Evolutionary conservation across 2,113 vertebrate species (phyloP).

Genomic region (Vombatus ursinus): DNA sequence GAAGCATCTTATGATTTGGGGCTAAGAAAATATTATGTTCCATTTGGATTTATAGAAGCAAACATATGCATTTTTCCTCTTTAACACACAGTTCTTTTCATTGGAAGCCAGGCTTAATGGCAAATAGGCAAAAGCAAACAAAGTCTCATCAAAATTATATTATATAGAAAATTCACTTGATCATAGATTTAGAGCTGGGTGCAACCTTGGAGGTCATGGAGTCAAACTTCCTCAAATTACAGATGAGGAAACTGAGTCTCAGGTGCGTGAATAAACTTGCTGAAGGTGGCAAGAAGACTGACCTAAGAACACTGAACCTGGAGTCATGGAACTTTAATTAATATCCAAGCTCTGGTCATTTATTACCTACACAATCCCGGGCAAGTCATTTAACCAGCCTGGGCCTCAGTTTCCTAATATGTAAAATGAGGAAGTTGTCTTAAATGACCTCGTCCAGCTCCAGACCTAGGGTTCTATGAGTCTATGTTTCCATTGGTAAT

Average conservation of each 20-base stretch:
- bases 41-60: constrained; percentile 67
- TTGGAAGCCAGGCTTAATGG: constrained; percentile 60
- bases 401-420: neutral
- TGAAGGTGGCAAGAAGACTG: neutral
- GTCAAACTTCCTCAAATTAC: neutral
- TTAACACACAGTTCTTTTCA: constrained; percentile 52
- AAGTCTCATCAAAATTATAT: constrained; percentile 40
- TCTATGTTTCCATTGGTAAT: neutral
- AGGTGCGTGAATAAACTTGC: neutral
- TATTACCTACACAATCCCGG: neutral
- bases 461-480: neutral
- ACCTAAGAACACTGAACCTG: neutral
- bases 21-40: constrained; percentile 72
- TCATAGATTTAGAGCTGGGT: neutral
- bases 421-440: neutral
- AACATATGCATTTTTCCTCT: constrained; percentile 65
- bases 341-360: neutral
- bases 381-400: neutral
- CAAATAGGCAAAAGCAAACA: constrained; percentile 62
- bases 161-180: neutral
- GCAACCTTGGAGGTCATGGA: neutral
- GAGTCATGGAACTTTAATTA: neutral
- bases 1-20: constrained; percentile 70
- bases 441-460: too few relatives aligned
- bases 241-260: neutral